phyloP scores from a whole-genome alignment of 2,113 vertebrate genomes.

The Lontra canadensis region DNA sequence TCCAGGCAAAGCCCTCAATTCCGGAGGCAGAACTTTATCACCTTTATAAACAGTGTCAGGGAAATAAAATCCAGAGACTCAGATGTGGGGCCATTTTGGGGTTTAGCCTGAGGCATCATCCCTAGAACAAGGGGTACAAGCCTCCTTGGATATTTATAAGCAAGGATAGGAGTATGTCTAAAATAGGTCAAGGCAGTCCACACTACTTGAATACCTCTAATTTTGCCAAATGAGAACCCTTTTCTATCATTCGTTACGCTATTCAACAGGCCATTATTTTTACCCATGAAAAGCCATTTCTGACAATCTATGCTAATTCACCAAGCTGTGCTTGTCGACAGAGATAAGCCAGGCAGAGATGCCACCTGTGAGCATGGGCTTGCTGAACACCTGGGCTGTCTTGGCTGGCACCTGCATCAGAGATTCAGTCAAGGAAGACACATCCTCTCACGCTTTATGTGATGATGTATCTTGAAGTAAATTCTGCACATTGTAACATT shows the following conservation, averaged over 20 bases:
- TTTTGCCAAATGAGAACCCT: background rate
- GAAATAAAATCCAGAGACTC: background rate
- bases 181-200: background rate
- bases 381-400: background rate
- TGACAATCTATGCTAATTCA: background rate
- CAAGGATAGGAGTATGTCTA: background rate
- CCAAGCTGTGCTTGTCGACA: background rate
- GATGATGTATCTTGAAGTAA: conserved; percentile 20
- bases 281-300: background rate
- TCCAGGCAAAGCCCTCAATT: background rate
- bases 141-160: background rate
- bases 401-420: background rate
- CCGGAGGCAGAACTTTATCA: background rate
- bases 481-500: conserved; percentile 31
- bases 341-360: background rate
- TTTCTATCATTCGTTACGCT: background rate
- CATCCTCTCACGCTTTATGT: background rate
- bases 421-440: background rate
- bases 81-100: background rate
- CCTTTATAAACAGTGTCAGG: background rate
- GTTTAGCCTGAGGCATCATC: background rate
- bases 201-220: background rate
- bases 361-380: background rate
- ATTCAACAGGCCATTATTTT: background rate
- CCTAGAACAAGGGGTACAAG: background rate